Conservation (phyloP, 1,140 invertebrate genomes). For the Nebria ingens region DNA sequence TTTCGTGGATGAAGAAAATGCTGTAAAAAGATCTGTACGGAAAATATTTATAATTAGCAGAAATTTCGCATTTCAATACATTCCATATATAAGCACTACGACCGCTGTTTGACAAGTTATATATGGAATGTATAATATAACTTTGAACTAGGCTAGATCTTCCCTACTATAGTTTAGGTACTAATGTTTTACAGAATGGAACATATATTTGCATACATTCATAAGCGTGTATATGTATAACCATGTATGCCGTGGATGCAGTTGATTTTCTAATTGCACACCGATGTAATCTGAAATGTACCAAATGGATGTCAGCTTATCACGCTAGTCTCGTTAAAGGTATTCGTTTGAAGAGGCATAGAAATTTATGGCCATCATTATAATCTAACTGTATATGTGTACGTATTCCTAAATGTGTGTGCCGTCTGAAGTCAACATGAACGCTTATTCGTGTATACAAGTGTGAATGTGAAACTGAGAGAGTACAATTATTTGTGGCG, state of each 20-base stretch:
- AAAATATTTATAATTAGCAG: no score
- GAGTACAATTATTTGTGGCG: neutral
- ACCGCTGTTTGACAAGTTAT: no score
- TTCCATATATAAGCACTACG: no score
- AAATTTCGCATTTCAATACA: no score
- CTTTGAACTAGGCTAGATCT: no score
- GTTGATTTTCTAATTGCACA: conserved; percentile 6
- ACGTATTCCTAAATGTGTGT: neutral
- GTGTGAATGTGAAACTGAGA: neutral
- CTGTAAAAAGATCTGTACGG: no score
- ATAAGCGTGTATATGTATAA: no score
- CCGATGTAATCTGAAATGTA: conserved; percentile 9
- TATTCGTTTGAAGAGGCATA: neutral
- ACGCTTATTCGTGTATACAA: neutral
- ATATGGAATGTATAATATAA: no score
- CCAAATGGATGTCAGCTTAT: conserved; percentile 6
- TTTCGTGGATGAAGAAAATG: no score
- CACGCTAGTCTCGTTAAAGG: conserved; percentile 7
- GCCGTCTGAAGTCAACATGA: neutral
- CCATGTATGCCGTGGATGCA: neutral
- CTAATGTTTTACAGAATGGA: no score
- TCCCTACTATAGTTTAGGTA: no score
- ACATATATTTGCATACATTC: no score
- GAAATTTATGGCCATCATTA: conserved; percentile 1
- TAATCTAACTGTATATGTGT: neutral